Conservation (phyloP, 2,797 vertebrate genomes). For the Onychomys torridus region DNA sequence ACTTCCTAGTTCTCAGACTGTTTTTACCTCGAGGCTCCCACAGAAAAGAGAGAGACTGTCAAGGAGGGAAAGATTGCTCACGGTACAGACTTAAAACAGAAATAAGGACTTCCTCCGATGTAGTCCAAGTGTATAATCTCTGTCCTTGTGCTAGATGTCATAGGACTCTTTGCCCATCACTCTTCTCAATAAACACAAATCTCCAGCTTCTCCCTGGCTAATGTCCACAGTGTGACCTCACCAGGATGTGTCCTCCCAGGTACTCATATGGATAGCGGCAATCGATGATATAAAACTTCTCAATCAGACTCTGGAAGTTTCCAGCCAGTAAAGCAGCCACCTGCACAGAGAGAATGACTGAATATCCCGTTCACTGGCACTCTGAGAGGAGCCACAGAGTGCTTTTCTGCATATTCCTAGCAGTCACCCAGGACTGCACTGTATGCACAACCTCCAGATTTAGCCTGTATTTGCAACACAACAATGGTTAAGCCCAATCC, state of each 20-base stretch:
- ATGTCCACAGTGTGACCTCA: conserved; percentile 56
- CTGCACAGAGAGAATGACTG: conserved; percentile 70
- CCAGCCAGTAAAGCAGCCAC: conserved; percentile 83
- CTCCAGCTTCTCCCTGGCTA: background rate
- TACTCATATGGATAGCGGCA: conserved; percentile 87
- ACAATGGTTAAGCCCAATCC: background rate
- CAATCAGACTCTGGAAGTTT: conserved; percentile 81
- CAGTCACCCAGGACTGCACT: conserved; percentile 11
- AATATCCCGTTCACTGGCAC: conserved; percentile 11
- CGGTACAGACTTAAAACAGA: conserved; percentile 8
- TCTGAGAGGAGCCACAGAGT: background rate
- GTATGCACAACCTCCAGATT: background rate
- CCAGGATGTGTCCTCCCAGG: conserved; percentile 86
- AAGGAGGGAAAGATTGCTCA: background rate
- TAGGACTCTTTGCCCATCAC: background rate
- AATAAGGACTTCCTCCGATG: background rate
- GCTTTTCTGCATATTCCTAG: background rate
- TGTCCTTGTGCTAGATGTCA: conserved; percentile 35
- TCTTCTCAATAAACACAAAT: background rate
- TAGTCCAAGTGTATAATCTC: background rate
- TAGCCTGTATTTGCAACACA: background rate
- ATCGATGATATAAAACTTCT: conserved; percentile 84
- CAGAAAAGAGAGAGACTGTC: background rate
- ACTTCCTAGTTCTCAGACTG: background rate
- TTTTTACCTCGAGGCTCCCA: conserved; percentile 46